Conservation (phyloP, 1,140 invertebrate species). For the Apocrypta bakeri region DNA sequence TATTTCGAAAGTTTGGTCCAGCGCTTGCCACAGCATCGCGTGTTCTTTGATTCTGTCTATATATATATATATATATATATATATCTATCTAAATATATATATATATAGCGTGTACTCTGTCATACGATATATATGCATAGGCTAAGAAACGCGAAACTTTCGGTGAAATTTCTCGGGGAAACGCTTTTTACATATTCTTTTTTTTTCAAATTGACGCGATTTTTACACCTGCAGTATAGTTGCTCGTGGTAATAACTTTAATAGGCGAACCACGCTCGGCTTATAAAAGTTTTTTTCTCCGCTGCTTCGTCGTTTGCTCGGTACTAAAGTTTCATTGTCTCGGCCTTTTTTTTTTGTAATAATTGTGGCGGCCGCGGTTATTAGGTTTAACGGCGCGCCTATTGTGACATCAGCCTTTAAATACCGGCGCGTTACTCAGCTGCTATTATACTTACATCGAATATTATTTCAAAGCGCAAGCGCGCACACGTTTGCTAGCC, state of each 20-base stretch:
- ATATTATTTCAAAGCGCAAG: neutral
- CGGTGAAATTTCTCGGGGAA: conserved; percentile 20
- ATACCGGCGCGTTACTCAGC: neutral
- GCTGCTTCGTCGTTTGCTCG: neutral
- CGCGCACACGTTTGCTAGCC: too few relatives aligned
- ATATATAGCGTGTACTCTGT: conserved; percentile 12
- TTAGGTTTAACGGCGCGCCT: conserved; percentile 25
- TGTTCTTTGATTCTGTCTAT: neutral
- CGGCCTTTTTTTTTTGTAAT: neutral
- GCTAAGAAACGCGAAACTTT: conserved; percentile 24
- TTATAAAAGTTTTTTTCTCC: neutral
- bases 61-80: neutral
- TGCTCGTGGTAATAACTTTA: conserved; percentile 16
- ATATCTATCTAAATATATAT: neutral
- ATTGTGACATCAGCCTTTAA: conserved; percentile 25
- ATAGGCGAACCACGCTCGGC: neutral
- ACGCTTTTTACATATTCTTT: neutral
- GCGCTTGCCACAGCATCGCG: too few relatives aligned
- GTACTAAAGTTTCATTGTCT: conserved; percentile 26
- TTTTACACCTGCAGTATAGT: conserved; percentile 20
- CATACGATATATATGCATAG: neutral
- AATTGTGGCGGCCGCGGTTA: neutral
- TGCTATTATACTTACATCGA: neutral
- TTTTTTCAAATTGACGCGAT: conserved; percentile 15
- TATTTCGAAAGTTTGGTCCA: neutral